phyloP scores from a whole-genome alignment of 2,113 vertebrate species.

The rabbit (Oryctolagus cuniculus) region DNA sequence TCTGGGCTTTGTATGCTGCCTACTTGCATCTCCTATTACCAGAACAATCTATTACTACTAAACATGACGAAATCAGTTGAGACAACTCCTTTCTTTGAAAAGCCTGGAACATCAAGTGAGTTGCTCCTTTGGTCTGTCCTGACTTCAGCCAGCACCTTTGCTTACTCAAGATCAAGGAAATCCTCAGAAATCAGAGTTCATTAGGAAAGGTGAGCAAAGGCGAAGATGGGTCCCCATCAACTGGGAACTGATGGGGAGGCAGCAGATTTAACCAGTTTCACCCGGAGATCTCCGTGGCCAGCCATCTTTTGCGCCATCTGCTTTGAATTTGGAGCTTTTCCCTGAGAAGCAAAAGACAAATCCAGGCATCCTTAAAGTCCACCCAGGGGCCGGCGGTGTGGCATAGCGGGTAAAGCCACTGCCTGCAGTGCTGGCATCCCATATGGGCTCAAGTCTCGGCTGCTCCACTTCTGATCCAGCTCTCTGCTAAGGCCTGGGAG shows the following conservation, averaged over 20 bases:
- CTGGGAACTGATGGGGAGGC: conserved; percentile 21
- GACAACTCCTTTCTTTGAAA: background rate
- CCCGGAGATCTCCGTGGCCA: conserved; percentile 55
- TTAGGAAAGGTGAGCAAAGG: background rate
- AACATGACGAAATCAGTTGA: conserved; percentile 23
- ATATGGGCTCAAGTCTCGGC: no score
- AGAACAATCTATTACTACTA: background rate
- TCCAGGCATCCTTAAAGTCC: conserved; percentile 55
- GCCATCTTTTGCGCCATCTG: conserved; percentile 50
- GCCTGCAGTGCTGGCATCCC: no score
- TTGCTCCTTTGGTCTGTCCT: background rate
- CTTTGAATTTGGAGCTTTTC: conserved; percentile 65
- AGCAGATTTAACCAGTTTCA: conserved; percentile 48
- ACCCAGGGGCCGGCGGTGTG: background rate
- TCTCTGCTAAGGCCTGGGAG: no score
- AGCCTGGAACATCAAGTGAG: background rate
- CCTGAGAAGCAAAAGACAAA: conserved; percentile 49
- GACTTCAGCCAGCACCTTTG: conserved; percentile 4
- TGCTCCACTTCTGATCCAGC: no score
- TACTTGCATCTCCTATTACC: background rate
- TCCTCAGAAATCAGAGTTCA: conserved; percentile 42
- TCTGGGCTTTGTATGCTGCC: background rate
- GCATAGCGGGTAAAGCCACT: no score
- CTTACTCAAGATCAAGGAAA: conserved; percentile 41
- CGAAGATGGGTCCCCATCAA: background rate